Evolutionary conservation across 1,140 invertebrate genomes (phyloP), one percentile per base, ranked within the genome.

Genomic region (Drosophila nigrodunni): DNA sequence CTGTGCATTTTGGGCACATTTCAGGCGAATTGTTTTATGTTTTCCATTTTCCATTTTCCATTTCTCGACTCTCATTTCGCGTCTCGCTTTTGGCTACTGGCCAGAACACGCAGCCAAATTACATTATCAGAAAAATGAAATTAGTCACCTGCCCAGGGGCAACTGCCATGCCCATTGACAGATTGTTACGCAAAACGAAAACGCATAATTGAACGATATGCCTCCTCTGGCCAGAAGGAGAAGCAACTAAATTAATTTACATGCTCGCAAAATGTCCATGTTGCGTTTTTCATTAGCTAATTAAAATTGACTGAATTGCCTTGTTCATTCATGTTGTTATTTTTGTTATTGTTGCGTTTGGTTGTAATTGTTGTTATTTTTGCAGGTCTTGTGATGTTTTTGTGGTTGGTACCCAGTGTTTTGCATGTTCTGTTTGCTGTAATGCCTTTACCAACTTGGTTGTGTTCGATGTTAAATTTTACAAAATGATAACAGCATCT

Each of bases 41-140:
- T 57, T 44, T 13, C 6, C n/a, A 21, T 13, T 30, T 41, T 25
- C 6, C 8, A 30, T 30, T 30, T 50, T 30, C 21, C 13, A n/a
- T 50, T 11, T 47, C 34, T 9, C 30, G 11, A 11, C n/a, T 50
- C 7, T n/a, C 21, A 30, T 50, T 50, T 50, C 52, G 46, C 6
- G 39, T 15, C 35, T 6, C 46, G 21, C n/a, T 10, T 35, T 10
- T 10, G 54, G 54, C 59, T 43, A 30, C 1, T 43, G 64, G 39
- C 43, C 47, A 13, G 68, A 18, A 21, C 13, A 37, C 46, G 34
- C 73, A 52, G 54, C 41, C 41, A 77, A 81, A 81, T 80, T 80
- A 80, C 58, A 80, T 81, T 81, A 77, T 73, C 79, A 78, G 67
- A 61, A 39, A 69, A 78, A 82, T 72, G 54, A 69, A 79, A 78